Percentiles rank a stretch among this genome's conserved stretches.
phyloP scores from a whole-genome alignment of 2,888 invertebrate species.

The Lumbricus terrestris region DNA sequence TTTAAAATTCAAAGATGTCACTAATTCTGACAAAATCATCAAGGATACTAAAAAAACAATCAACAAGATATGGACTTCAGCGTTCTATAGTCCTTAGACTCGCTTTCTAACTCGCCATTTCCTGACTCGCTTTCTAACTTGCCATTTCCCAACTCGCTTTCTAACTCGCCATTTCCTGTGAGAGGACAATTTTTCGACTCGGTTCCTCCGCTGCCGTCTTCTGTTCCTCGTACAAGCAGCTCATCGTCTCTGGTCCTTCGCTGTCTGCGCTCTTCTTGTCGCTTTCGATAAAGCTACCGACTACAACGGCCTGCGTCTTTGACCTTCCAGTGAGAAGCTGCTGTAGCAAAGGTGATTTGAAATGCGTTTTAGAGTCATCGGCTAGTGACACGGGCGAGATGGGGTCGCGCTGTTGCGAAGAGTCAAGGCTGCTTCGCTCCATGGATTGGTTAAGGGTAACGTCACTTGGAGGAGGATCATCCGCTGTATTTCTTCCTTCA shows the following conservation, averaged over 20 bases:
- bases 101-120: background rate
- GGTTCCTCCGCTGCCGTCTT: background rate
- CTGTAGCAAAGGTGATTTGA: constrained; percentile 10
- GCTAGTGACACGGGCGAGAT: background rate
- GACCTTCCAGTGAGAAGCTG: background rate
- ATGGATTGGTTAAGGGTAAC: background rate
- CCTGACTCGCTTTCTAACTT: background rate
- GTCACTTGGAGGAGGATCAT: background rate
- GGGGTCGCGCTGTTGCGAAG: background rate
- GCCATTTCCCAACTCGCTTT: no score
- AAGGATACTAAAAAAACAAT: background rate
- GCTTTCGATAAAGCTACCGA: background rate
- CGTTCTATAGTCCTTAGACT: background rate
- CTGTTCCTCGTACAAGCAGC: background rate
- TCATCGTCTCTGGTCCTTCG: background rate
- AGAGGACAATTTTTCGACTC: background rate
- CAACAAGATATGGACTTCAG: constrained; percentile 3
- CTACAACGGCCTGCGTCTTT: background rate
- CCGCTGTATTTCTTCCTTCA: background rate
- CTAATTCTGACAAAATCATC: background rate
- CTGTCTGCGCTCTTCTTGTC: background rate
- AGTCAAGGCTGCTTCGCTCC: background rate
- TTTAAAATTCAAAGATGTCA: background rate
- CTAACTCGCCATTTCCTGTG: background rate
- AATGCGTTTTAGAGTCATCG: background rate